Evolutionary conservation across 2,797 vertebrate species (phyloP).

Genomic region (Eulemur coronatus): DNA sequence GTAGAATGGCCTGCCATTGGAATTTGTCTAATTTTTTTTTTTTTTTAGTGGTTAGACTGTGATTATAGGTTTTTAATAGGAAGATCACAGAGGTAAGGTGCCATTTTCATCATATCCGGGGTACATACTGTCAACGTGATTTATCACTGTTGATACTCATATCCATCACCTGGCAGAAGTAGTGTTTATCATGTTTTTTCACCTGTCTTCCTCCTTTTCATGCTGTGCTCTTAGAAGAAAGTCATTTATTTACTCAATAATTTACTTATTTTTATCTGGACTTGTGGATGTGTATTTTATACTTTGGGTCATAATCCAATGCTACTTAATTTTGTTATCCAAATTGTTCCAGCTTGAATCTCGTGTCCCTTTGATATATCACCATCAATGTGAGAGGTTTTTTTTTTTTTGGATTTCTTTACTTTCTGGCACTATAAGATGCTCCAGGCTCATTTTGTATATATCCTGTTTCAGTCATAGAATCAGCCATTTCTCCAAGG

Average conservation of each 20-base stretch:
- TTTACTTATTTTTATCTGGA: conserved; percentile 20
- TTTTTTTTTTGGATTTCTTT: neutral
- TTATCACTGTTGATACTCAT: neutral
- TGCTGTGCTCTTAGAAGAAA: neutral
- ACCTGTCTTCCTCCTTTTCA: neutral
- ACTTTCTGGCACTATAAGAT: conserved; percentile 20
- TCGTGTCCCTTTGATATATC: neutral
- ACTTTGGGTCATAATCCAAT: neutral
- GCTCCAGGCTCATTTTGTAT: neutral
- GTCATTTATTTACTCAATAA: neutral
- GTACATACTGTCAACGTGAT: neutral
- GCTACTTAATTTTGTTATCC: neutral
- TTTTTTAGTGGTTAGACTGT: neutral
- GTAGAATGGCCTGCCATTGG: neutral
- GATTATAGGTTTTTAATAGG: neutral
- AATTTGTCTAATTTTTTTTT: neutral
- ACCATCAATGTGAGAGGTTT: neutral
- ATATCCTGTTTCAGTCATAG: neutral
- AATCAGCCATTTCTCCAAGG: neutral
- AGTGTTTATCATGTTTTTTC: neutral
- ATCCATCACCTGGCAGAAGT: neutral
- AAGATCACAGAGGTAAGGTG: neutral
- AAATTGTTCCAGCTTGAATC: neutral
- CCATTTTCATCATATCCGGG: neutral
- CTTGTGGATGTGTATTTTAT: neutral